Conservation (phyloP, 2,888 invertebrate genomes). For the Zaprionus obscuricornis region DNA sequence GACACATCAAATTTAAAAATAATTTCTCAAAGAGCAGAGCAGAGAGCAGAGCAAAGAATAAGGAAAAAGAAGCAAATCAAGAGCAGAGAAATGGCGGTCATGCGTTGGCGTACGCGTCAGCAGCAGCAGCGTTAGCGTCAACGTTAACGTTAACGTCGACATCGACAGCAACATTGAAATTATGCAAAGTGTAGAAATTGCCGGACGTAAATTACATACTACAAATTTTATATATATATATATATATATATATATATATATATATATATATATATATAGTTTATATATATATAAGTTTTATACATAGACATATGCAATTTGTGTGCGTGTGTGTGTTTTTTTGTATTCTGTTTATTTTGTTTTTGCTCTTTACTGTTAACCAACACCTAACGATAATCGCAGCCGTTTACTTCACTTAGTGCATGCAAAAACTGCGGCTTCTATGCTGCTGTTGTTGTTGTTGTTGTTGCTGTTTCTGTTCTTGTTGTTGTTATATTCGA, state of each 20-base stretch:
- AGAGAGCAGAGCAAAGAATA: constrained; percentile 31
- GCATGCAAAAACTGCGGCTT: constrained; percentile 10
- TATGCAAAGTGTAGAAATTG: constrained; percentile 65
- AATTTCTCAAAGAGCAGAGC: constrained; percentile 65
- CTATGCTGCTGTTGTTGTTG: too few species aligned
- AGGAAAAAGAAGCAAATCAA: constrained; percentile 54
- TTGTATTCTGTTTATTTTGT: too few species aligned
- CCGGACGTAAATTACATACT: constrained; percentile 32
- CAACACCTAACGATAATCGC: not conserved
- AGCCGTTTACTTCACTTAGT: not conserved
- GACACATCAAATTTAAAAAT: constrained; percentile 69
- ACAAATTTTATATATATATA: constrained; percentile 1
- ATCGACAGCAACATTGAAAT: constrained; percentile 55
- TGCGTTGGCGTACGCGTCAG: constrained; percentile 38
- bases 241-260: constrained; percentile 27
- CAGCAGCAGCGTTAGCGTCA: constrained; percentile 13
- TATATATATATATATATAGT: too few species aligned
- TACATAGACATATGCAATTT: too few species aligned
- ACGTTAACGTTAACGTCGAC: constrained; percentile 14
- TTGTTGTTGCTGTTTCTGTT: too few species aligned
- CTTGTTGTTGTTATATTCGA: constrained; percentile 13
- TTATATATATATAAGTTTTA: too few species aligned
- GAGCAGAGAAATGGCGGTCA: constrained; percentile 64
- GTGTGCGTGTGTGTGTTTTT: too few species aligned
- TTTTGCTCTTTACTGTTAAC: not conserved